These are phyloP conservation scores for Myzus persicae DNA, from an alignment of 1,140 invertebrate species.

Conservation along the genomic window DNA sequence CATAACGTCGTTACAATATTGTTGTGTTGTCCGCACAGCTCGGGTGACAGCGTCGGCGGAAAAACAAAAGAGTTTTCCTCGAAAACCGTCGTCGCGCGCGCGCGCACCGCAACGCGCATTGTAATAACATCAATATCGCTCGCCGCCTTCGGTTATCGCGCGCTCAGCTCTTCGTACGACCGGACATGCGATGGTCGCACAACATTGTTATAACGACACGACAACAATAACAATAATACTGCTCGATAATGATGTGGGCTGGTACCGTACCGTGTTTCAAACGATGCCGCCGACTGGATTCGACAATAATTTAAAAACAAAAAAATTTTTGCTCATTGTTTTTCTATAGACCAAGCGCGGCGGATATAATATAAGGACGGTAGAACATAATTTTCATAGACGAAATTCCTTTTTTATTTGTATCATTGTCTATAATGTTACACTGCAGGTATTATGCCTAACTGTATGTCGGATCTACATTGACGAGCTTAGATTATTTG, in stretches of 20 bases:
- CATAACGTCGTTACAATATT: not conserved
- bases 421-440: no score
- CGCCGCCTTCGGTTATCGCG: not conserved
- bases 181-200: not conserved
- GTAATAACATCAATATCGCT: not conserved
- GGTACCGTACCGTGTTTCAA: not conserved
- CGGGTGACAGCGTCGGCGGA: not conserved
- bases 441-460: no score
- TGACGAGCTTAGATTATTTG: no score
- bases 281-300: not conserved
- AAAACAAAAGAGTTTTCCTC: slow-evolving; percentile 16
- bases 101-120: not conserved
- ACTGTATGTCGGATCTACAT: no score
- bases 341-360: not conserved
- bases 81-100: not conserved
- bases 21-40: not conserved
- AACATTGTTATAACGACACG: not conserved
- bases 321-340: not conserved
- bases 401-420: not conserved
- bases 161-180: not conserved
- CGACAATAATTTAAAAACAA: not conserved
- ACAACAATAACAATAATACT: not conserved
- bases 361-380: no score
- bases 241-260: not conserved
- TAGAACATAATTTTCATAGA: not conserved